Percentiles rank a stretch among this genome's conserved stretches.
phyloP scores from a whole-genome alignment of 2,888 invertebrate genomes.

The Acleris emargana region DNA sequence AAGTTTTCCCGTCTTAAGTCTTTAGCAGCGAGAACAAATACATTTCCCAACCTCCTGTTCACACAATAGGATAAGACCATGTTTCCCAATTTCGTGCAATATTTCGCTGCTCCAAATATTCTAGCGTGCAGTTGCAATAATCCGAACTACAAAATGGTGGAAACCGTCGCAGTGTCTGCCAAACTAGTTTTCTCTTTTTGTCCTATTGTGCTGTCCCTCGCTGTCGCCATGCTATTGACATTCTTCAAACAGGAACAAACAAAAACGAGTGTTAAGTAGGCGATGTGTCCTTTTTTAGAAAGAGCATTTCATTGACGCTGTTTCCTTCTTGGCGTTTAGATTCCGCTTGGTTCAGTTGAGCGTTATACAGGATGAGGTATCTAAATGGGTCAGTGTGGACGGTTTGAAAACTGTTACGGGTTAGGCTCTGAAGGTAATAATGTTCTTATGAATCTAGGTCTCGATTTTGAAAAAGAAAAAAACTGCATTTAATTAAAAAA shows the following conservation, averaged over 20 bases:
- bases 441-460: too few relatives aligned
- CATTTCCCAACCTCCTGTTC: too few relatives aligned
- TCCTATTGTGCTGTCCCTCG: constrained; percentile 12
- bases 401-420: too few relatives aligned
- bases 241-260: constrained; percentile 23
- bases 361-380: too few relatives aligned
- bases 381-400: too few relatives aligned
- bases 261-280: constrained; percentile 4
- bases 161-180: constrained; percentile 15
- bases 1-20: too few relatives aligned
- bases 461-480: too few relatives aligned
- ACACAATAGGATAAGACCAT: neutral
- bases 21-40: too few relatives aligned
- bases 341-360: neutral
- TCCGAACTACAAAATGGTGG: constrained; percentile 26
- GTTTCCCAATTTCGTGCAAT: neutral
- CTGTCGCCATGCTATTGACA: constrained; percentile 33
- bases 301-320: constrained; percentile 1
- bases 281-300: constrained; percentile 7
- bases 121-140: constrained; percentile 16
- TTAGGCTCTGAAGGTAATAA: too few relatives aligned
- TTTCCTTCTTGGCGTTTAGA: constrained; percentile 2
- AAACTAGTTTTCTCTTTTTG: constrained; percentile 25
- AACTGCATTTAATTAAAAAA: too few relatives aligned
- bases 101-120: constrained; percentile 14